Base-by-base conservation (phyloP, 2,888 invertebrate genomes). In the Thyatira batis region DNA sequence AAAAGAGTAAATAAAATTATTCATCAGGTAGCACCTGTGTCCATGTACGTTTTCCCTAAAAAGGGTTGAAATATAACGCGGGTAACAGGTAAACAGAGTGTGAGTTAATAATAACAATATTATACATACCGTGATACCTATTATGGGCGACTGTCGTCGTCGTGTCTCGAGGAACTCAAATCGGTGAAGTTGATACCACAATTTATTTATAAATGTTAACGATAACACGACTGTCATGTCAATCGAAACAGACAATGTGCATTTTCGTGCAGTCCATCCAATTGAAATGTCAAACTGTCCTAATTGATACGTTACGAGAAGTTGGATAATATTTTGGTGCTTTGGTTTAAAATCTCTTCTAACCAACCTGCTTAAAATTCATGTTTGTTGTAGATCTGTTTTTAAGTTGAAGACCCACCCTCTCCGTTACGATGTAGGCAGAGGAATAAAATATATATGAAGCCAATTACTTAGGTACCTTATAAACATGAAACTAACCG, bases 171-270 rank as follows among this genome's bases (percentile, higher is more conserved):
- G 51, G 50, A 55, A 55, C 49, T 54, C 20, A 50, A 50, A 50
- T 51, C 50, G 21, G 45, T 52, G 57, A 56, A 58, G 58, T 57
- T 58, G 55, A 63, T 53, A 48, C 55, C 52, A 45, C 61, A 54
- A 56, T 59, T 56, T 52, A 52, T 57, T 54, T 54, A 45, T 39
- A 17, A 39, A 39, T 17, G 13, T 17, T 13, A 39, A 39, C 51
- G 58, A 50, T 46, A 52, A 55, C 56, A 43, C 55, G 45, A 50
- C 51, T 57, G 55, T 58, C 55, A 43, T 56, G 45, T 51, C 51
- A 59, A 57, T 58, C 55, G 23, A 10, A 56, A 54, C 45, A 54
- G 48, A 56, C 51, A 52, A 60, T 60, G 57, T 60, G 60, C 57
- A 58, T 52, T 56, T 53, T 49, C 54, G 33, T 55, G 60, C 55